Percentiles rank a stretch among this genome's conserved stretches.
phyloP scores from a whole-genome alignment of 2,113 vertebrate species.

The Perognathus longimembris region DNA sequence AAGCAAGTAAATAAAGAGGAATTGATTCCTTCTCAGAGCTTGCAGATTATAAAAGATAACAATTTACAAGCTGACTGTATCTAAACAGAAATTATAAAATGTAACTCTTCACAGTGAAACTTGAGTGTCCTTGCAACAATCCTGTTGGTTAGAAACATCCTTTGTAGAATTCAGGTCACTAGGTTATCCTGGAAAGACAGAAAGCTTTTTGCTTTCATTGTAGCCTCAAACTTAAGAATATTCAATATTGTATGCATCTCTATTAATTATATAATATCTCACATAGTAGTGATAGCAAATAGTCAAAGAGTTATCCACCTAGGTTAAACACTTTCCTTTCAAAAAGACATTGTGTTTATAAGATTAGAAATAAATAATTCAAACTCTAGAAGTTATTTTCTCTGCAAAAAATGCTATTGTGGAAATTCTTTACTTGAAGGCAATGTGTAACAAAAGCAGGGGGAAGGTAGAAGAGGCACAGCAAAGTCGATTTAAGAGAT shows the following conservation, averaged over 20 bases:
- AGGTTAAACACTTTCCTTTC: constrained; percentile 16
- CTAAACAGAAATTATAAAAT: constrained; percentile 48
- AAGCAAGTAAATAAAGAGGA: constrained; percentile 29
- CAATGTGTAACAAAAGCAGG: constrained; percentile 67
- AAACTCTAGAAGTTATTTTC: constrained; percentile 69
- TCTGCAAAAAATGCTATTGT: constrained; percentile 64
- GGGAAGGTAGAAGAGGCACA: constrained; percentile 59
- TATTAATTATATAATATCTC: constrained; percentile 51
- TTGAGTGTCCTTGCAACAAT: neutral
- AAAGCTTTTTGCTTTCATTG: neutral
- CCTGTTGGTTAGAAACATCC: constrained; percentile 12
- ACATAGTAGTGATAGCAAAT: neutral
- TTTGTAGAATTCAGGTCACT: neutral
- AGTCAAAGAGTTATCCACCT: constrained; percentile 16
- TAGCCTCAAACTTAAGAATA: neutral
- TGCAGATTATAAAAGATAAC: neutral
- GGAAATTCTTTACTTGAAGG: constrained; percentile 62
- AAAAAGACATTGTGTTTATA: constrained; percentile 29
- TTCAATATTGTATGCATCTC: constrained; percentile 3
- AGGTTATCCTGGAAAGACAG: neutral
- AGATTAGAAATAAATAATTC: constrained; percentile 75
- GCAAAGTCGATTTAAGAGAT: constrained; percentile 76
- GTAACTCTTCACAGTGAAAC: constrained; percentile 20
- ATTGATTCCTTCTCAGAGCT: constrained; percentile 10
- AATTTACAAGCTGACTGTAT: constrained; percentile 51